Conservation (phyloP, 2,797 vertebrate species). For the Alca torda region DNA sequence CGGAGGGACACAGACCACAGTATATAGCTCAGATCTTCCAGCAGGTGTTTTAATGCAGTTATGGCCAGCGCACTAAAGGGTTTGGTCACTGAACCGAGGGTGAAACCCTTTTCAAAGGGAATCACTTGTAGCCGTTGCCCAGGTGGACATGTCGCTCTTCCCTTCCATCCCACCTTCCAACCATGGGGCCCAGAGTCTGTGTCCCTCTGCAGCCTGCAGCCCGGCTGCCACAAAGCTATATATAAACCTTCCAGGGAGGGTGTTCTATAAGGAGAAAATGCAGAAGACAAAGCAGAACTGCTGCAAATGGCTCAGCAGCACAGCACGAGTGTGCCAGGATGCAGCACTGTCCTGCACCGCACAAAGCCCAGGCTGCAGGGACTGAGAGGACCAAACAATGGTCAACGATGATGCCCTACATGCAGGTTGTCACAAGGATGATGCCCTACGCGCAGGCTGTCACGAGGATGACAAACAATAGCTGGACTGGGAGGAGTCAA, state of each 20-base stretch:
- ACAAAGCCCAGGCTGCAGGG: neutral
- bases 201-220: neutral
- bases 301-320: neutral
- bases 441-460: neutral
- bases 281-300: neutral
- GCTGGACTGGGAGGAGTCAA: neutral
- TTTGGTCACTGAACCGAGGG: neutral
- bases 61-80: neutral
- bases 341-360: accelerated
- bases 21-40: neutral
- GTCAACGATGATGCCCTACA: neutral
- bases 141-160: neutral
- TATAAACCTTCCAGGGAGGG: neutral
- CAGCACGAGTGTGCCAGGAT: accelerated
- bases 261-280: neutral
- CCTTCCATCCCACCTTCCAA: neutral
- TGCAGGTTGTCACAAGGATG: neutral
- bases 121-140: neutral
- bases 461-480: neutral
- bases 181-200: accelerated
- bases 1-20: neutral
- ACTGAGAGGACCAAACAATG: neutral
- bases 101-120: neutral
- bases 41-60: neutral
- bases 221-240: neutral